These are phyloP conservation scores for Erannis defoliaria DNA, from an alignment of 2,888 invertebrate genomes.

Conservation along the genomic window DNA sequence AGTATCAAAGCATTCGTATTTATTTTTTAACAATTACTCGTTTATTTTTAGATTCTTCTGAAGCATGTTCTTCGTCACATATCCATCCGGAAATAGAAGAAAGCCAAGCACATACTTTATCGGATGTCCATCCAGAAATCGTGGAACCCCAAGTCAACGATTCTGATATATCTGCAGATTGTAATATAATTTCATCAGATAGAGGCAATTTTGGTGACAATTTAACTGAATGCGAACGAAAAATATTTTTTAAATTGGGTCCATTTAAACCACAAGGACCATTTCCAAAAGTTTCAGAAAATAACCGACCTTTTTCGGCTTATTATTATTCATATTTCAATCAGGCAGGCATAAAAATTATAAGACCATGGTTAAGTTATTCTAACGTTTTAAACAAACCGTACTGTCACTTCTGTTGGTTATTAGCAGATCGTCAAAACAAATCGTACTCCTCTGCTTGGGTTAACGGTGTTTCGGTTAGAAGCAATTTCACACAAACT, in stretches of 20 bases:
- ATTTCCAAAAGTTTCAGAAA: conserved; percentile 46
- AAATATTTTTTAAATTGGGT: conserved; percentile 47
- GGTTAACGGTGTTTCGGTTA: conserved; percentile 46
- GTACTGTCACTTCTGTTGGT: conserved; percentile 33
- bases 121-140: conserved; percentile 36
- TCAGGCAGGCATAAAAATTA: conserved; percentile 15
- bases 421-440: conserved; percentile 18
- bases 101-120: conserved; percentile 38
- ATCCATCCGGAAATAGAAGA: conserved; percentile 36
- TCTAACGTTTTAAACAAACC: conserved; percentile 37
- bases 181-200: conserved; percentile 41
- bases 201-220: conserved; percentile 43
- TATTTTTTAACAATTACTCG: conserved; percentile 35
- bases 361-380: conserved; percentile 37
- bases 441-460: conserved; percentile 40
- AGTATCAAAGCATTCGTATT: conserved; percentile 36
- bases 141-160: conserved; percentile 38
- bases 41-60: conserved; percentile 32
- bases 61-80: no score
- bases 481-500: conserved; percentile 44
- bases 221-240: conserved; percentile 41
- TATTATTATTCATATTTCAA: conserved; percentile 35
- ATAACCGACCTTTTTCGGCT: conserved; percentile 42
- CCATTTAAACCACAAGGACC: conserved; percentile 46
- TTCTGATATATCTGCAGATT: conserved; percentile 37